Conservation (phyloP, 1,140 invertebrate species). For the Chironomus striatipennis region DNA sequence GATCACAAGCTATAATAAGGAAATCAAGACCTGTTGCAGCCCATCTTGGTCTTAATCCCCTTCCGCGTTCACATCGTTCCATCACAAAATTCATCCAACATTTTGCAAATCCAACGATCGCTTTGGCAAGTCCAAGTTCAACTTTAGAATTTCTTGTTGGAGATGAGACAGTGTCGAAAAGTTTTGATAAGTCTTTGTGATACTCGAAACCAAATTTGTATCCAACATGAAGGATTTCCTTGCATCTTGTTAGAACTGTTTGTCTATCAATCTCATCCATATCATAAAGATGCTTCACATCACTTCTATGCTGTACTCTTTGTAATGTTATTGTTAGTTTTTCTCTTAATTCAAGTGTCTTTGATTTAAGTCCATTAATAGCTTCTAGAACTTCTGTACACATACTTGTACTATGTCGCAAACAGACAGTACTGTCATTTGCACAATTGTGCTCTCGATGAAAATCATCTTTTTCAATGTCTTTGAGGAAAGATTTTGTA, state of each 20-base stretch:
- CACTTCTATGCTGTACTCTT: conserved; percentile 52
- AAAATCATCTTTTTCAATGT: conserved; percentile 49
- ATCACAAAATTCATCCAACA: conserved; percentile 84
- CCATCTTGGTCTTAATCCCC: conserved; percentile 75
- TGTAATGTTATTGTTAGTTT: conserved; percentile 52
- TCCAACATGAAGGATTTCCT: conserved; percentile 76
- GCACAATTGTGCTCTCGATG: conserved; percentile 40
- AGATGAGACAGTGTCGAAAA: conserved; percentile 41
- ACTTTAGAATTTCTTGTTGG: conserved; percentile 32
- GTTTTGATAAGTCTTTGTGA: conserved; percentile 66
- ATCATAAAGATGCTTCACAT: conserved; percentile 38
- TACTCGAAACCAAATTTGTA: conserved; percentile 88
- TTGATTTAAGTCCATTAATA: conserved; percentile 54
- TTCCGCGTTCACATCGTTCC: conserved; percentile 69
- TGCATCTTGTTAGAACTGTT: conserved; percentile 47
- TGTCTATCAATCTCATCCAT: conserved; percentile 46
- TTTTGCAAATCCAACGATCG: conserved; percentile 65
- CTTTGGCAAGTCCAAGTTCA: conserved; percentile 36
- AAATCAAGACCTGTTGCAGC: conserved; percentile 80
- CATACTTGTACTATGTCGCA: conserved; percentile 39
- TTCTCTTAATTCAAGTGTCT: conserved; percentile 51
- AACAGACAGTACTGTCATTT: conserved; percentile 36
- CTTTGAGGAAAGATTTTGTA: conserved; percentile 63
- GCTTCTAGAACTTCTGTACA: conserved; percentile 46
- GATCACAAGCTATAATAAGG: conserved; percentile 71